Evolutionary conservation across 2,113 vertebrate genomes (phyloP), one percentile per base, ranked within the genome.

Genomic region (Poicephalus meyeri): DNA sequence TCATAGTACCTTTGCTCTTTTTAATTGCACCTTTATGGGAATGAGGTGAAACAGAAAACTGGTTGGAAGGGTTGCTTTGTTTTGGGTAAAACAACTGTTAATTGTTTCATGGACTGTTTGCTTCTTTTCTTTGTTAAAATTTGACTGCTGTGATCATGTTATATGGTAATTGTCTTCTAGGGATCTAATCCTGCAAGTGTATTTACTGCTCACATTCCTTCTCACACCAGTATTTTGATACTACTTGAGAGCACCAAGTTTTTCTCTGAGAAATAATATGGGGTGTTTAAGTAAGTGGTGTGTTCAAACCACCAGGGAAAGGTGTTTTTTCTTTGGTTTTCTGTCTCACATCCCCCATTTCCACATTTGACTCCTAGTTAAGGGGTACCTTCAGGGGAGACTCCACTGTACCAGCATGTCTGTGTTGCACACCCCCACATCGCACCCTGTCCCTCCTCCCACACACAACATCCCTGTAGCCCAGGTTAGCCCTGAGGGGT

Each of bases 401-500:
- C 14, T 41, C 29, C 4, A 1, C 18, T 29, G 16, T 11, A 56
- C 23, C 72, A 46, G 7, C 0, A 0, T 4, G 4, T 42, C 63
- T 55, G 11, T 44, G 15, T 39, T 2, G 0, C 13, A 16, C 6
- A 16, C 7, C 6, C 26, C 6, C 10, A 9, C 10, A 28, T 13
- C 1, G 0, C 42, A 74, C 9, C 8, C 18, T 44, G 8, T 17
- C 29, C n/a, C 24, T 58, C 10, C 11, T 77, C 46, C 28, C n/a
- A 52, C 1, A 0, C 35, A n/a, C 24, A 65, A 7, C 31, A 18
- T 3, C 7, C 8, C 29, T 17, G 1, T 12, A 49, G 55, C 39
- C 35, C 6, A 3, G 13, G 13, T 49, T 65, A 61, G 23, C 15
- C 68, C 72, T 50, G 33, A 18, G 11, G 4, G 2, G 13, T 12